phyloP scores from a whole-genome alignment of 2,888 invertebrate species.

The Drosophila prolongata region DNA sequence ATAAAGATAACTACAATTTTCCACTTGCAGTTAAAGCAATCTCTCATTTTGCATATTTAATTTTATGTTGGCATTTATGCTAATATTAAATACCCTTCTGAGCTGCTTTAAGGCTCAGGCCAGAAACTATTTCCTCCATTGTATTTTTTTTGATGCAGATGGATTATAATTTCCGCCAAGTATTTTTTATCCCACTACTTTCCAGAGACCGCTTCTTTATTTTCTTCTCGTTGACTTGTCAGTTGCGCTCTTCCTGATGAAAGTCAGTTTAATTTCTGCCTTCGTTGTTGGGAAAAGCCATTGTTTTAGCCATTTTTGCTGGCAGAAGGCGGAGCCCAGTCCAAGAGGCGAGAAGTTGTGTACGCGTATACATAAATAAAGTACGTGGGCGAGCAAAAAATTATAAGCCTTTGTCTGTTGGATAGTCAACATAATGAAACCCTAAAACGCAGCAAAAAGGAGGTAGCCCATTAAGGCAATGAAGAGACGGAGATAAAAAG shows the following conservation, averaged over 20 bases:
- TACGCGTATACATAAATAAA: slow-evolving; percentile 30
- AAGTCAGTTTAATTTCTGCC: slow-evolving; percentile 36
- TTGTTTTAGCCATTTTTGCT: slow-evolving; percentile 60
- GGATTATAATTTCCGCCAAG: slow-evolving; percentile 41
- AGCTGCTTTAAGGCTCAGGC: neutral
- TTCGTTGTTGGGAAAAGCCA: slow-evolving; percentile 41
- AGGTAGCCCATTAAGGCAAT: slow-evolving; percentile 37
- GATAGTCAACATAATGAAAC: slow-evolving; percentile 55
- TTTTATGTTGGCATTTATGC: slow-evolving; percentile 7
- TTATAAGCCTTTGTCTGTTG: slow-evolving; percentile 69
- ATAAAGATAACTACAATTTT: slow-evolving; percentile 5
- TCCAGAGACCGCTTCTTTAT: slow-evolving; percentile 9
- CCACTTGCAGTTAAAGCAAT: neutral
- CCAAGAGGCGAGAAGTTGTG: slow-evolving; percentile 22
- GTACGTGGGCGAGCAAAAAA: slow-evolving; percentile 38
- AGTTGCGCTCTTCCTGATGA: slow-evolving; percentile 38
- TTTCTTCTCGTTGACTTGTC: slow-evolving; percentile 30
- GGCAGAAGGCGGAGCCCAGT: slow-evolving; percentile 25
- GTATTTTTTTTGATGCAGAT: slow-evolving; percentile 25
- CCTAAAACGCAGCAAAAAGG: slow-evolving; percentile 28
- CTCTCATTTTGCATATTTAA: slow-evolving; percentile 1
- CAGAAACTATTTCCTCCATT: slow-evolving; percentile 12
- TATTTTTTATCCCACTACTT: slow-evolving; percentile 20
- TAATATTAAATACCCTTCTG: slow-evolving; percentile 13
- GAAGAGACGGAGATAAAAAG: slow-evolving; percentile 21